Evolutionary conservation across 2,888 invertebrate species (phyloP).

Genomic region (Gymnoscelis rufifasciata): DNA sequence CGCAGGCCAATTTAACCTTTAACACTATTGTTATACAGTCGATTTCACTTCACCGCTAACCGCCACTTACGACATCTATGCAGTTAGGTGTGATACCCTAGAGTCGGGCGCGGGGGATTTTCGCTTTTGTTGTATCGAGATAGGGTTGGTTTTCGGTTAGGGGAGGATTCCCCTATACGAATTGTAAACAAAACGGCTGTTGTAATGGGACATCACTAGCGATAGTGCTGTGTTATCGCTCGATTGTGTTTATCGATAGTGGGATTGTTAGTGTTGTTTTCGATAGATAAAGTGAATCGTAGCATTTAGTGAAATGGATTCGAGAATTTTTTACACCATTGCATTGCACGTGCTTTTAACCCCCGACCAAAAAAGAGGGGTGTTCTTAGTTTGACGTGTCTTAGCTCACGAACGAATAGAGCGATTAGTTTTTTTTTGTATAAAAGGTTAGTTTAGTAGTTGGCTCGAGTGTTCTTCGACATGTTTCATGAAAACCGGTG

Average conservation of each 20-base stretch:
- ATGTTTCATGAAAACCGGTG: no score
- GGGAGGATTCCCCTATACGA: slow-evolving; percentile 60
- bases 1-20: slow-evolving; percentile 24
- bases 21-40: slow-evolving; percentile 24
- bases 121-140: slow-evolving; percentile 26
- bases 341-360: no score
- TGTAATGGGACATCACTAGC: slow-evolving; percentile 60
- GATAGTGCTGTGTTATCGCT: slow-evolving; percentile 45
- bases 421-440: no score
- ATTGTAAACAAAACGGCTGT: slow-evolving; percentile 77
- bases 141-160: slow-evolving; percentile 35
- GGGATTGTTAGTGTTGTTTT: not conserved
- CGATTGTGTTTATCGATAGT: slow-evolving; percentile 27
- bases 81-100: slow-evolving; percentile 9
- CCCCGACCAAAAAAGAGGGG: no score
- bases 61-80: slow-evolving; percentile 21
- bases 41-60: slow-evolving; percentile 28
- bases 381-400: no score
- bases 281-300: not conserved
- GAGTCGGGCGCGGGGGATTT: slow-evolving; percentile 17
- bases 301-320: not conserved
- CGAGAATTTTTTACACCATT: no score
- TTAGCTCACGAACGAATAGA: no score
- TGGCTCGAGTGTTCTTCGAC: no score
- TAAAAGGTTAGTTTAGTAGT: no score